Evolutionary conservation across 2,797 vertebrate species (phyloP), one percentile per base, ranked within the genome.

Genomic region (Spondyliosoma cantharus): DNA sequence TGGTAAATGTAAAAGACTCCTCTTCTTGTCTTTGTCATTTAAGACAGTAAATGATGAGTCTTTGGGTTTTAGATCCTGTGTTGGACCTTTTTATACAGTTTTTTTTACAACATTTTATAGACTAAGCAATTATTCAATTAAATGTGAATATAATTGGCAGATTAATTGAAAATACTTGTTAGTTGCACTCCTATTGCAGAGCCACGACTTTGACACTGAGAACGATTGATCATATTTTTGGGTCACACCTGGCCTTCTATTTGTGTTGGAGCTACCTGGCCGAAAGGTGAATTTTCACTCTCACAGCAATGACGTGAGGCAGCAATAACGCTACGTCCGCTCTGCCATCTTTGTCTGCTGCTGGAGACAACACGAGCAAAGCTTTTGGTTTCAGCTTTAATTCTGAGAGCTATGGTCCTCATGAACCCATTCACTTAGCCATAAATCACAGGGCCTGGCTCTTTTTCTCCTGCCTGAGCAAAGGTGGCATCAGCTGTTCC

Each of bases 401-500:
- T 81, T 81, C 71, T 69, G 46, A 87, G 76, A 79, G 20, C 66
- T 17, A 4, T 15, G 27, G 45, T 72, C 32, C 24, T 66, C 50
- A 64, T 73, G 64, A 75, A 71, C 49, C 54, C 54, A 15, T 84
- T 83, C 60, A 76, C 62, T 45, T 54, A 52, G 24, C 54, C 57
- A 42, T 62, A 74, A 86, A 83, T 75, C 52, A 69, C 49, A 15
- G 48, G 29, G 32, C 25, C 45, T 59, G 63, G 69, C 37, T 86
- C 62, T 32, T 48, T 48, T 61, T 49, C 60, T 59, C 37, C 59
- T 53, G 66, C 42, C 57, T 71, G 76, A 84, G 69, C 65, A 77
- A 78, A 82, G 77, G 78, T 76, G 83, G 86, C 61, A 86, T 85
- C 84, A 89, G 88, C 81, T 87, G 84, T 67, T 90, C 46, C 64